Evolutionary conservation across 53 echinoderm and acorn worm genomes (phyloP), one percentile per base, ranked within the genome.

Genomic region (Echinometra lucunter): DNA sequence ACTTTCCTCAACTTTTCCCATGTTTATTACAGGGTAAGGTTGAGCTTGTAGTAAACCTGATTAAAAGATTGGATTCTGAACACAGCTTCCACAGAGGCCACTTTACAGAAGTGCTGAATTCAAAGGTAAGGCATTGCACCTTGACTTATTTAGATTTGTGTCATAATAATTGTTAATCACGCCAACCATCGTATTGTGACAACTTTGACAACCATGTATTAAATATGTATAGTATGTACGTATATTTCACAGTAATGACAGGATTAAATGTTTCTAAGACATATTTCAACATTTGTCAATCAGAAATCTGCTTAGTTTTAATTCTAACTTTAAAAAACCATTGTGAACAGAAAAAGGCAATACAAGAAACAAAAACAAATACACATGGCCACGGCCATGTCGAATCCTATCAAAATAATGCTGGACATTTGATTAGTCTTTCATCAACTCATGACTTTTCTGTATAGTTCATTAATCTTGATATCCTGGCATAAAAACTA

Each of bases 21-120:
- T 38, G 18, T 78, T 45, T 2, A 85, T 47, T 85, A 47, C 85
- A 93, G 93, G 27, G 30, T 16, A 75, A 75, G 57, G 57, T 93
- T 44, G 78, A 93, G 34, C 81, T 74, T 21, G 23, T 80, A 37
- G 45, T 80, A 47, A 27, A 42, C 38, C 63, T 94, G n/a, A 94
- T 94, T 4, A 60, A 85, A n/a, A 60, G 44, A 25, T 30, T 94
- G 38, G 57, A 42, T 38, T n/a, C 37, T 13, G 28, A 44, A 66
- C 58, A 94, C 23, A 58, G 38, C 42, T 83, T 94, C 44, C 94
- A 94, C 94, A 94, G 94, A 85, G 94, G 87, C n/a, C 87, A 83
- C 63, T 94, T 94, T 45, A 63, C 45, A 23, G 94, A 94, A 85
- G 63, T 19, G 35, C 60, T 94, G 12, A 94, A 44, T 63, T 25